Evolutionary conservation across 2,888 invertebrate species (phyloP).

Genomic region (Tenodera sinensis): DNA sequence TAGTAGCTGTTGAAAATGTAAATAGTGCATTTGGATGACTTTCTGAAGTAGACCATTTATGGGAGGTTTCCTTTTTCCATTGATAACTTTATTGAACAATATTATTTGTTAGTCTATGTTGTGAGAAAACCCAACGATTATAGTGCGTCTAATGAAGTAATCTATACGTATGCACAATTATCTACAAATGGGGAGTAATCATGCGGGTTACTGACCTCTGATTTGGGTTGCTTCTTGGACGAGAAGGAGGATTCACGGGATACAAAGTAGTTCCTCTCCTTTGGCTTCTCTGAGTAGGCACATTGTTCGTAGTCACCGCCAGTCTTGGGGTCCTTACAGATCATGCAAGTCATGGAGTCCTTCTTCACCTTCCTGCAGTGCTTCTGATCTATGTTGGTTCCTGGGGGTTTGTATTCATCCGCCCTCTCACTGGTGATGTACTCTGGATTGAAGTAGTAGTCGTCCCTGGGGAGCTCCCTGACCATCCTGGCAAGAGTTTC

Average conservation of each 20-base stretch:
- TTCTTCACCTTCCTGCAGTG: conserved; percentile 28
- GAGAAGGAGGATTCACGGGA: conserved; percentile 32
- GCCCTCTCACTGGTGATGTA: conserved; percentile 39
- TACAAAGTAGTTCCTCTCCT: conserved; percentile 36
- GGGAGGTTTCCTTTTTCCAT: no score
- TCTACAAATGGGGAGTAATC: neutral
- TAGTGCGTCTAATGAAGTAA: neutral
- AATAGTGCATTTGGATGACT: no score
- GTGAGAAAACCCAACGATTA: no score
- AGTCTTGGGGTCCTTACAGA: conserved; percentile 70
- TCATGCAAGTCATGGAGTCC: conserved; percentile 42
- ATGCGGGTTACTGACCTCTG: neutral
- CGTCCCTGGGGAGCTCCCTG: neutral
- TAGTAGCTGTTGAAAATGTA: no score
- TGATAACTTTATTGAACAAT: no score
- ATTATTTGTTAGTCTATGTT: no score
- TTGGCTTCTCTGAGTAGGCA: conserved; percentile 68
- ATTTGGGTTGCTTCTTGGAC: conserved; percentile 7
- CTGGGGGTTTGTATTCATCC: conserved; percentile 18
- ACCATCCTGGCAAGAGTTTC: neutral
- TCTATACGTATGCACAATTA: no score
- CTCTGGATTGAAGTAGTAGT: conserved; percentile 43
- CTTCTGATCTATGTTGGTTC: neutral
- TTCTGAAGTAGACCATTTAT: no score
- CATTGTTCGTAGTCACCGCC: conserved; percentile 77